A percentile compares a stretch with the other conserved stretches of the same genome.
These are phyloP conservation scores for Cichladusa arquata DNA, from an alignment of 2,113 vertebrate species.

Conservation along the genomic window DNA sequence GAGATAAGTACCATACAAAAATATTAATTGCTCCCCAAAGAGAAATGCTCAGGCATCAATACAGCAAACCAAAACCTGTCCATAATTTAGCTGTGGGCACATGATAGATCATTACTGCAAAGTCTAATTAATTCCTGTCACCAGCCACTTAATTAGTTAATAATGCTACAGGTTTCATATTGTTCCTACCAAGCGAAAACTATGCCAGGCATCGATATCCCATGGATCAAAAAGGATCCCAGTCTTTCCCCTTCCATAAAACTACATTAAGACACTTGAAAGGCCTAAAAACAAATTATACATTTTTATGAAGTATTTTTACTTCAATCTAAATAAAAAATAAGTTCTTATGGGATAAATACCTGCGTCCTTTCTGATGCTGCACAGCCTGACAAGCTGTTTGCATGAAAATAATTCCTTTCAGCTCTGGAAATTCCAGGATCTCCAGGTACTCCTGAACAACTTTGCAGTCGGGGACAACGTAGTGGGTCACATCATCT, in stretches of 20 bases:
- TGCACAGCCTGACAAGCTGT: constrained; percentile 90
- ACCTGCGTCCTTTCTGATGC: constrained; percentile 92
- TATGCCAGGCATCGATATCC: neutral
- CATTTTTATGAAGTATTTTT: neutral
- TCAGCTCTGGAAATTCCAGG: constrained; percentile 88
- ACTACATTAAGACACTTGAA: neutral
- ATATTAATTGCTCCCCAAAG: neutral
- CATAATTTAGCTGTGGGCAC: neutral
- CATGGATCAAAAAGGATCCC: neutral
- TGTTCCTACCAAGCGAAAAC: neutral
- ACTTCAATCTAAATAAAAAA: neutral
- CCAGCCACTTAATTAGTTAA: neutral
- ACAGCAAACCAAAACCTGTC: neutral
- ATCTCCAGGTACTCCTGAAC: constrained; percentile 91
- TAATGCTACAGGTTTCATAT: neutral
- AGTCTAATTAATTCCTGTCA: neutral
- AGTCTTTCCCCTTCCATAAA: neutral
- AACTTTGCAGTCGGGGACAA: constrained; percentile 89
- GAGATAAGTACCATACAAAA: neutral
- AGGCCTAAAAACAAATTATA: neutral
- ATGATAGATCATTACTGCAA: neutral
- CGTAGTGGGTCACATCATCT: constrained; percentile 88
- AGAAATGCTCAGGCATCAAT: neutral
- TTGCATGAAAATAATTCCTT: constrained; percentile 91
- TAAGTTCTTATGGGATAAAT: neutral